A percentile compares a stretch with the other conserved stretches of the same genome.
These are phyloP conservation scores for Hemicordylus capensis DNA, from an alignment of 2,113 vertebrate genomes.

Conservation along the genomic window DNA sequence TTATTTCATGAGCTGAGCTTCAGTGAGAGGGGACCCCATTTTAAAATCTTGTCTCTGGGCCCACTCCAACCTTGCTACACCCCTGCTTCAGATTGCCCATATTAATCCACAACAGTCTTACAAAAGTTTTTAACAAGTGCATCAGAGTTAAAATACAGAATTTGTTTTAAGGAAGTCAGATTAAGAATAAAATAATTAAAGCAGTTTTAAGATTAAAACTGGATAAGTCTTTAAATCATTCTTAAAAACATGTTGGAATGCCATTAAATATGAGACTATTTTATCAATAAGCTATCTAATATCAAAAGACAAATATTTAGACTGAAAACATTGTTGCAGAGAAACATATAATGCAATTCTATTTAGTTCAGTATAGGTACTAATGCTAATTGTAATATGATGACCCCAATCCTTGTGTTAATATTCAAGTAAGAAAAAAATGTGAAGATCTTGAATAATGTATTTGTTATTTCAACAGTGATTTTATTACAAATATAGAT, in stretches of 20 bases:
- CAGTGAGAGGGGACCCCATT: too few relatives aligned
- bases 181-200: background rate
- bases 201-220: background rate
- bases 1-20: too few relatives aligned
- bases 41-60: too few relatives aligned
- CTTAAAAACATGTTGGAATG: background rate
- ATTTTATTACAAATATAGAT: conserved; percentile 21
- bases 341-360: background rate
- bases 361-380: background rate
- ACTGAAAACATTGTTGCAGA: conserved; percentile 21
- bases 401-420: background rate
- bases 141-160: conserved; percentile 2
- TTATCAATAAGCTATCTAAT: background rate
- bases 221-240: background rate
- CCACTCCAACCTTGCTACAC: too few relatives aligned
- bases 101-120: background rate
- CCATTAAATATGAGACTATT: background rate
- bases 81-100: too few relatives aligned
- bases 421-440: conserved; percentile 24
- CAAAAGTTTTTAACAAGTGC: background rate
- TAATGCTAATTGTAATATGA: background rate
- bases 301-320: conserved; percentile 3
- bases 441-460: conserved; percentile 20
- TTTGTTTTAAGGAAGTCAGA: conserved; percentile 16
- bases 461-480: conserved; percentile 8